These are phyloP conservation scores for Notothenia rossii DNA, from an alignment of 2,113 vertebrate genomes.

Conservation along the genomic window DNA sequence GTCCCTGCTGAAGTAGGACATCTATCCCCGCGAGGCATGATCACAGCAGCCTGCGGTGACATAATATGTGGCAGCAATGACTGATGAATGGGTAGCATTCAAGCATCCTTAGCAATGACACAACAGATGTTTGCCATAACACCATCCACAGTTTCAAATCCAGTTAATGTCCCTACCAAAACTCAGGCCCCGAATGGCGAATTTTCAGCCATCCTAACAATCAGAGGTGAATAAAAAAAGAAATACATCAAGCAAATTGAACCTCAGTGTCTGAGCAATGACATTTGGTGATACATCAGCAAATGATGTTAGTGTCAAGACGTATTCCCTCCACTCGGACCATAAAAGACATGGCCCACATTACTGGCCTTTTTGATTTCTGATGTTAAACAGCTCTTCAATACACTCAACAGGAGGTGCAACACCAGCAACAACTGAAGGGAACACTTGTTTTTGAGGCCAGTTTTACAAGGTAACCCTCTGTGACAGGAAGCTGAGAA, in stretches of 20 bases:
- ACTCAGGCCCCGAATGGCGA: background rate
- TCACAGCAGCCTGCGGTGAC: slow-evolving; percentile 58
- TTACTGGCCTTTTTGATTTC: background rate
- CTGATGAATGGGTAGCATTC: slow-evolving; percentile 46
- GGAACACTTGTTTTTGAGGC: slow-evolving; percentile 8
- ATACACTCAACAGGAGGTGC: background rate
- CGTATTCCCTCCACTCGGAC: background rate
- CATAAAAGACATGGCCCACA: background rate
- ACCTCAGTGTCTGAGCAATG: slow-evolving; percentile 5
- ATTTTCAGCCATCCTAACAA: slow-evolving; percentile 6
- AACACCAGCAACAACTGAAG: background rate
- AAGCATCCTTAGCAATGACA: slow-evolving; percentile 30
- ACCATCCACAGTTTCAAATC: slow-evolving; percentile 28
- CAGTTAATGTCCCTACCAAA: slow-evolving; percentile 20
- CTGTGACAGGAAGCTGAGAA: background rate
- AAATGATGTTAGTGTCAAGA: slow-evolving; percentile 5
- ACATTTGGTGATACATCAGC: slow-evolving; percentile 37
- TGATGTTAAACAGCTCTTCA: background rate
- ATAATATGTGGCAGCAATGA: slow-evolving; percentile 50
- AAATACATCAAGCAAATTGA: slow-evolving; percentile 30
- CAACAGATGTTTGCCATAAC: slow-evolving; percentile 56
- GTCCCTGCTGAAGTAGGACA: slow-evolving; percentile 42
- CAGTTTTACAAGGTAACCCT: slow-evolving; percentile 20
- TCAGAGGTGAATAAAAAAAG: slow-evolving; percentile 3
- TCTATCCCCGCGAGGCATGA: slow-evolving; percentile 28